phyloP scores from a whole-genome alignment of 2,888 invertebrate genomes.

The Amorpha juglandis region DNA sequence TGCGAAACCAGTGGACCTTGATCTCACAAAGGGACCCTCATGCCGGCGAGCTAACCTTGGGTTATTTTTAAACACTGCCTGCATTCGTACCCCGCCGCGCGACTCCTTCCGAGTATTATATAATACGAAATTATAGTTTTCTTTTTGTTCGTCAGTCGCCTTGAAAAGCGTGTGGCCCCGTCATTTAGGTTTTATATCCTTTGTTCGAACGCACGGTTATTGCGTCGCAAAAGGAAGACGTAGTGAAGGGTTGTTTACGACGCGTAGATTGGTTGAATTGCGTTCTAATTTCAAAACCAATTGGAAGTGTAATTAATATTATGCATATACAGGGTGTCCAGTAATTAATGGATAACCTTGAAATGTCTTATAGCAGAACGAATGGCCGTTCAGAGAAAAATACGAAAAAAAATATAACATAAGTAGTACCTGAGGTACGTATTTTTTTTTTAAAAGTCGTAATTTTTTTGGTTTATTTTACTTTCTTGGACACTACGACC shows the following conservation, averaged over 20 bases:
- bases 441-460: no score
- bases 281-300: not conserved
- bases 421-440: no score
- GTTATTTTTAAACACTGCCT: slow-evolving; percentile 80
- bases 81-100: slow-evolving; percentile 76
- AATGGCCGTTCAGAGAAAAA: no score
- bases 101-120: slow-evolving; percentile 82
- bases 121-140: slow-evolving; percentile 81
- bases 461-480: no score
- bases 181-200: slow-evolving; percentile 79
- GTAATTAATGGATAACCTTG: no score
- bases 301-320: not conserved
- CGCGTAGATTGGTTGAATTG: slow-evolving; percentile 58
- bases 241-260: slow-evolving; percentile 83
- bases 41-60: slow-evolving; percentile 75
- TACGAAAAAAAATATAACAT: no score
- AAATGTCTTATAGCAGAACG: no score
- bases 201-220: slow-evolving; percentile 81
- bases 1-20: slow-evolving; percentile 80
- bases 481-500: no score
- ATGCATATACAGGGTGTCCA: not conserved
- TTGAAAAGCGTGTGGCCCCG: slow-evolving; percentile 80
- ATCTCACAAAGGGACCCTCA: slow-evolving; percentile 79
- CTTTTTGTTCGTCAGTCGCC: slow-evolving; percentile 64
- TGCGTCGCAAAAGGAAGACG: slow-evolving; percentile 83